Evolutionary conservation across 2,797 vertebrate species (phyloP), one percentile per base, ranked within the genome.

Genomic region (Cynodonichthys magdalenae): DNA sequence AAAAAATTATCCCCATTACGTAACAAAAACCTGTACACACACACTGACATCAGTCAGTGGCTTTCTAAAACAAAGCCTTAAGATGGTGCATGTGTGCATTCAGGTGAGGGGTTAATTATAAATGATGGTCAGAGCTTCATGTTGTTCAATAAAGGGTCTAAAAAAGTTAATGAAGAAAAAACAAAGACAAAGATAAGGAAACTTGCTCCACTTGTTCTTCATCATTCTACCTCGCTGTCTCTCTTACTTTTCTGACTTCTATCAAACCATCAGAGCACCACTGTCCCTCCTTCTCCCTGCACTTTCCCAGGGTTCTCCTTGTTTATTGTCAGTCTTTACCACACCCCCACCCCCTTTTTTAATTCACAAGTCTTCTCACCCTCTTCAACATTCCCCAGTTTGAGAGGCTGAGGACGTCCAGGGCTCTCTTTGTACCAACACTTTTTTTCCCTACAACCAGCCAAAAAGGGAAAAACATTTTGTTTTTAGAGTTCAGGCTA

Each of bases 31-130:
- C 51, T 55, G 9, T 9, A 39, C 36, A 14, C 10, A 39, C 55
- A 57, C 28, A 53, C 15, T 77, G 80, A 89, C 81, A 82, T 88
- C 85, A 88, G 74, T 18, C 75, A 59, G 12, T 54, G 69, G 54
- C 61, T 81, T 85, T 79, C 74, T 78, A 81, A 86, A 86, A 89
- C 79, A 89, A 82, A 83, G 74, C 80, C 71, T 64, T 45, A 74
- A 3, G 11, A 64, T 69, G 61, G 48, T 41, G 45, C 11, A 17
- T 50, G 47, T 57, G 57, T 52, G 46, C 52, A 58, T 69, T 12
- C 66, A 49, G 24, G 59, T 72, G n/a, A 17, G 48, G 65, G 59
- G 66, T 66, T 56, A 66, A 46, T 75, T 42, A 15, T 6, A 56
- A 81, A 59, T 57, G 71, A 61, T 48, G 61, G 65, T 76, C 61